Evolutionary conservation across 2,888 invertebrate genomes (phyloP), one percentile per base, ranked within the genome.

Genomic region (Prosopocoilus inquinatus): DNA sequence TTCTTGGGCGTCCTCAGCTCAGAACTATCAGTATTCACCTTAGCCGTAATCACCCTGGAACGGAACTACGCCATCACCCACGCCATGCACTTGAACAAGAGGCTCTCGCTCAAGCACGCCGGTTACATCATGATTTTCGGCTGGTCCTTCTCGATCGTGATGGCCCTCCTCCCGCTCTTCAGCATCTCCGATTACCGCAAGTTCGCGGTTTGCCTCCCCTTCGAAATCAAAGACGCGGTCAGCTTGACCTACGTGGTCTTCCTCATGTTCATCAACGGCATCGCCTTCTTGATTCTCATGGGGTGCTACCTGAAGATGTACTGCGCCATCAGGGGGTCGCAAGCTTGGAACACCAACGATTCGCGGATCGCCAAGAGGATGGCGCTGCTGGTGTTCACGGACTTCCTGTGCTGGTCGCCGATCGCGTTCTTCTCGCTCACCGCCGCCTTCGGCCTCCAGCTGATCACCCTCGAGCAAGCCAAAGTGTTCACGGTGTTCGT

Each of bases 231-330:
- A 60, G 84, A 88, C 13, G 80, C 88, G 1, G 85, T 85, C 34
- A 91, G 95, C 63, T 79, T 94, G 51, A 88, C 88, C 2, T 97
- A 96, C 79, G 94, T 96, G 16, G 89, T 94, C 1, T 88, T 93
- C 63, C 81, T 96, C 51, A 92, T 98, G 82, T 82, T 90, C 59
- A 87, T 96, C 71, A 98, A 97, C 77, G 95, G 96, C 3, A 82
- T 94, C 15, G 96, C 96, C 1, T 98, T 98, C 78, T 80, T 94
- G 33, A 94, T 96, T 55, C 84, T 98, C 50, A 94, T 96, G 86
- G 92, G 94, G 51, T 96, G 96, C 77, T 97, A 97, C 75, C 81
- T 95, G 57, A 95, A 95, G 78, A 96, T 97, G 94, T 97, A 96
- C 79, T 94, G 96, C 79, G 94, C 95, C 52, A 96, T 97, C 64